These are phyloP conservation scores for Drosophila funebris DNA, from an alignment of 1,140 invertebrate genomes.

Conservation along the genomic window DNA sequence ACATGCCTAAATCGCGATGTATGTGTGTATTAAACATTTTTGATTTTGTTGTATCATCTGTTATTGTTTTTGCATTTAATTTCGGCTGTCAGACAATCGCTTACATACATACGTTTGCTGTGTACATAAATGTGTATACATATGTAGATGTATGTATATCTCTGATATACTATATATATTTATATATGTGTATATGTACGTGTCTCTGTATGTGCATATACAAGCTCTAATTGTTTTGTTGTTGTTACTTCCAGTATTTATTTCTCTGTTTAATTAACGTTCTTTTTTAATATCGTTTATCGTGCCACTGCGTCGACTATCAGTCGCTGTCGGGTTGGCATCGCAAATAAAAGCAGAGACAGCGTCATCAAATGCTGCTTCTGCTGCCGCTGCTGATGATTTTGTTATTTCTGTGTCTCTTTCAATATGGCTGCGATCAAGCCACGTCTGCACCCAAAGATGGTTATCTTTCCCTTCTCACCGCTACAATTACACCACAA, in stretches of 20 bases:
- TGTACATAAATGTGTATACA: neutral
- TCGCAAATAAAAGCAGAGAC: constrained; percentile 38
- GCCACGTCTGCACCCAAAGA: constrained; percentile 68
- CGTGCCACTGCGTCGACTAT: constrained; percentile 45
- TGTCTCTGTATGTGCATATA: neutral
- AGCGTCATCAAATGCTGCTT: constrained; percentile 59
- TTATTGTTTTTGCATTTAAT: constrained; percentile 6
- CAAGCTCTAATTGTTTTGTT: constrained; percentile 67
- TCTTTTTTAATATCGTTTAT: constrained; percentile 65
- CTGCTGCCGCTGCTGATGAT: constrained; percentile 11
- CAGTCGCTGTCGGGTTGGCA: constrained; percentile 50
- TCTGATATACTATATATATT: neutral
- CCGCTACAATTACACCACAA: constrained; percentile 1
- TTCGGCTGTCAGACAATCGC: neutral
- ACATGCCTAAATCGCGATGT: neutral
- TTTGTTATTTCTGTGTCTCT: constrained; percentile 8
- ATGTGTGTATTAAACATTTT: neutral
- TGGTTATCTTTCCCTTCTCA: constrained; percentile 1
- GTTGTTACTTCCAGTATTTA: constrained; percentile 41
- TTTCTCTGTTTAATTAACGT: constrained; percentile 74
- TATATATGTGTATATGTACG: neutral
- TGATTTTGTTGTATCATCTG: constrained; percentile 11
- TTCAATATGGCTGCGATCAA: constrained; percentile 71
- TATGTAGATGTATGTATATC: neutral
- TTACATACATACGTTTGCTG: neutral